A percentile compares a stretch with the other conserved stretches of the same genome.
phyloP scores from a whole-genome alignment of 2,797 vertebrate genomes.

The Sebastes dallii region DNA sequence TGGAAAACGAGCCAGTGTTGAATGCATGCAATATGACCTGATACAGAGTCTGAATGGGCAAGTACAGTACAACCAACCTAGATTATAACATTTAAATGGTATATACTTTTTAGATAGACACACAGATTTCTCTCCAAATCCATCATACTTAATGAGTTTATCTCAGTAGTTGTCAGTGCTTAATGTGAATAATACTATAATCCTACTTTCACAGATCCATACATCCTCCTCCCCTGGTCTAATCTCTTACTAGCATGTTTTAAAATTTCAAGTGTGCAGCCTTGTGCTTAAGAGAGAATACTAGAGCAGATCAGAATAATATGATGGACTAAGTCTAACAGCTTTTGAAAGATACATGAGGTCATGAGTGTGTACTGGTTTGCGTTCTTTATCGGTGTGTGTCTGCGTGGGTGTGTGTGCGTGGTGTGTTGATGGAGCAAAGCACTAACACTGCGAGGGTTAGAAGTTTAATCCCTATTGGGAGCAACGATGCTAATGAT shows the following conservation, averaged over 20 bases:
- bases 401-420: neutral
- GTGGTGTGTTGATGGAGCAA: conserved; percentile 25
- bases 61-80: neutral
- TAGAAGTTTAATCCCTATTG: conserved; percentile 51
- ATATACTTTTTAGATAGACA: neutral
- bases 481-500: conserved; percentile 48
- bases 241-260: neutral
- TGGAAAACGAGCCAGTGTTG: conserved; percentile 31
- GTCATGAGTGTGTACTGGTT: neutral
- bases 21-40: conserved; percentile 1
- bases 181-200: conserved; percentile 13
- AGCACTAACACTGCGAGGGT: conserved; percentile 38
- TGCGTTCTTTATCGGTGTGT: conserved; percentile 2
- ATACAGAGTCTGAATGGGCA: neutral
- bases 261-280: conserved; percentile 14
- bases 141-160: neutral
- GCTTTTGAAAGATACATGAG: conserved; percentile 12
- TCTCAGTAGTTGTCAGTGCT: neutral
- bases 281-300: neutral
- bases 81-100: neutral
- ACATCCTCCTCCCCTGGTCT: neutral
- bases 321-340: neutral
- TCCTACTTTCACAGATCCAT: conserved; percentile 20
- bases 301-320: conserved; percentile 20
- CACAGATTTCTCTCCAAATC: neutral